Conservation (phyloP, 2,113 vertebrate species). For the Phalacrocorax pelagicus region DNA sequence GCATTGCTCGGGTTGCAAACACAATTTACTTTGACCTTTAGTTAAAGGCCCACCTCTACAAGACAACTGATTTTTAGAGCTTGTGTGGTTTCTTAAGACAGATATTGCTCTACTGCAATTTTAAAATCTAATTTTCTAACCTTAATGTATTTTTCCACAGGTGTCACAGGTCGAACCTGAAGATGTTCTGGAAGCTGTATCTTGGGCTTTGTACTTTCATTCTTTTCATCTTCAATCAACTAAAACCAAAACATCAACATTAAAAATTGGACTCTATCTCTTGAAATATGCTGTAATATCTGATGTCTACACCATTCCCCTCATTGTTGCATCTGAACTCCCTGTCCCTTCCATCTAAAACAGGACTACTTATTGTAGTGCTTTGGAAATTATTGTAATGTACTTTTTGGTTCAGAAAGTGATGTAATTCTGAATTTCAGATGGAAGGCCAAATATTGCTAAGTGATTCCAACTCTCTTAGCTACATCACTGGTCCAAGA, state of each 20-base stretch:
- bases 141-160: constrained; percentile 78
- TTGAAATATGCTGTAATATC: background rate
- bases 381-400: background rate
- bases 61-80: background rate
- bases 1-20: background rate
- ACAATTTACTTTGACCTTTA: constrained; percentile 39
- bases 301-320: background rate
- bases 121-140: constrained; percentile 49
- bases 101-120: background rate
- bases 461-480: background rate
- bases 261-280: background rate
- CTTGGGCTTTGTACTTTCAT: constrained; percentile 43
- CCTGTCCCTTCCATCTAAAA: background rate
- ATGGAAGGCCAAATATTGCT: background rate
- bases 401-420: background rate
- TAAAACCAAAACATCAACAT: constrained; percentile 52
- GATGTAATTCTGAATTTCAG: background rate
- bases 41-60: background rate
- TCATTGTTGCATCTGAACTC: background rate
- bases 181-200: constrained; percentile 71
- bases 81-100: background rate
- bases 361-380: background rate
- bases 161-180: constrained; percentile 71
- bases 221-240: constrained; percentile 55
- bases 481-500: background rate